Base-by-base conservation (phyloP, 1,140 invertebrate genomes). In the Thrips palmi region DNA sequence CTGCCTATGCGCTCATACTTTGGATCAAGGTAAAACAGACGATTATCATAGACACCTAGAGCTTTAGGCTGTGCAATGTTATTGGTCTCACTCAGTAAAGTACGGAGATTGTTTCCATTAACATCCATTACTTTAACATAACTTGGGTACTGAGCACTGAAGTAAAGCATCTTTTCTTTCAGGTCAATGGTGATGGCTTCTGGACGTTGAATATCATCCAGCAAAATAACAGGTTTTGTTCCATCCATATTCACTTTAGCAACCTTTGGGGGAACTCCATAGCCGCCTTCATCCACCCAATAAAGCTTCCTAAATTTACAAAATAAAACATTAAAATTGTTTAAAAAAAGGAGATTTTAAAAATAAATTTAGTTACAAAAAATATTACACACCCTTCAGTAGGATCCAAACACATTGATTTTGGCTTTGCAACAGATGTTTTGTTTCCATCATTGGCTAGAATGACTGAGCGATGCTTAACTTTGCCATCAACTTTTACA, bases 171-270 rank as follows among this genome's bases (percentile, higher is more conserved):
- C 49, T 84, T 85, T 38, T 70, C 77, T 1, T 81, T 72, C 4
- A 84, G 70, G 53, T 96, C 89, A 31, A 94, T 70, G 0, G 83
- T 75, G 4, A 96, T 70, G 15, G 81, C 77, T 53, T 88, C 79
- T 0, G 85, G 79, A 45, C 71, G 65, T 38, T 75, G 65, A 2
- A 80, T 59, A 17, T 64, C 53, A 21, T 68, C 58, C 0, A 77
- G 56, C 0, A 89, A 51, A 4, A 87, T 67, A 0, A 70, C 57
- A 0, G 87, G 64, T 45, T 82, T 71, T 0, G 69, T 68, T 1
- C 94, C 94, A 52, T 94, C 89, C 88, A 98, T 93, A 49, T 89
- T 83, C 0, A 87, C 87, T 46, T 76, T 71, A 0, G 75, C 91
- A 18, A 99, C 77, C 57, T 97, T 98, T 1, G 77, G 66, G 0